Percentiles rank a stretch among this genome's conserved stretches.
These are phyloP conservation scores for Emydocephalus ijimae DNA, from an alignment of 2,113 vertebrate genomes.

Conservation along the genomic window DNA sequence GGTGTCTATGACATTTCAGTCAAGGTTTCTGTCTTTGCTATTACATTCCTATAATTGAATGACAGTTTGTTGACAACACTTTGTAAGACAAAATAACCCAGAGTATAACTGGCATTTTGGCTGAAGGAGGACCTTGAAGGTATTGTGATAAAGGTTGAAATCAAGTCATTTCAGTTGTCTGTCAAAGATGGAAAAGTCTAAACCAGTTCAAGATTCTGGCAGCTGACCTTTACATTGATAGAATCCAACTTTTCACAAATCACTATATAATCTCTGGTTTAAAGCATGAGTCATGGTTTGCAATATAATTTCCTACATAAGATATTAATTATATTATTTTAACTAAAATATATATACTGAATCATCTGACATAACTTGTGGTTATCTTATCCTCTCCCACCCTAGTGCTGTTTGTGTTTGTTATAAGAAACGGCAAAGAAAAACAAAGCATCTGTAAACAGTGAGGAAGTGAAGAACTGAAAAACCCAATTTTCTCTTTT, in stretches of 20 bases:
- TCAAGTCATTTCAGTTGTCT: not conserved
- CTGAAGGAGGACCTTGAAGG: not conserved
- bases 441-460: not conserved
- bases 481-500: not conserved
- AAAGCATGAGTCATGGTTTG: not conserved
- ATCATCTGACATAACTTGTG: not conserved
- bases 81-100: not conserved
- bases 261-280: not conserved
- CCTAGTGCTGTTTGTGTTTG: not conserved
- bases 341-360: not conserved
- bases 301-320: not conserved
- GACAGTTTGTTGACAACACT: not conserved
- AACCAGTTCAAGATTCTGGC: not conserved
- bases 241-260: not conserved
- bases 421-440: not conserved
- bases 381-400: not conserved
- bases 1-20: not conserved
- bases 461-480: not conserved
- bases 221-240: slow-evolving; percentile 3
- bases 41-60: not conserved
- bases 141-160: not conserved
- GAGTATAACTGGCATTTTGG: not conserved
- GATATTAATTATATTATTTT: not conserved
- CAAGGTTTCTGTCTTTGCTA: not conserved
- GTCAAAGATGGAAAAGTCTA: not conserved